Conservation (phyloP, 2,113 vertebrate genomes). For the Hippoglossus stenolepis region DNA sequence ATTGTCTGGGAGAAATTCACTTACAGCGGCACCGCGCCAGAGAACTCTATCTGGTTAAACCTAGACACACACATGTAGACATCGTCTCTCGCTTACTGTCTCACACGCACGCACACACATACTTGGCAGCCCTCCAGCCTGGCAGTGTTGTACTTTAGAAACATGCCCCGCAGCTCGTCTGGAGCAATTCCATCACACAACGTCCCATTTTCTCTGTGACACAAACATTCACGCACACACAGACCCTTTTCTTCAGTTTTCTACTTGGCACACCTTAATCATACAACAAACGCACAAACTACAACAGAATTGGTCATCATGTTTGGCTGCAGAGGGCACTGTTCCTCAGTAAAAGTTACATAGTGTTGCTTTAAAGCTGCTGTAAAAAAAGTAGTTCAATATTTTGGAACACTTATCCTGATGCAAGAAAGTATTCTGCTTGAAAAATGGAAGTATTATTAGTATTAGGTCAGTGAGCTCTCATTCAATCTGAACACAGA, state of each 20-base stretch:
- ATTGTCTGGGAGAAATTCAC: conserved; percentile 55
- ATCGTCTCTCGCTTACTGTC: conserved; percentile 21
- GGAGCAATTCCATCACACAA: conserved; percentile 44
- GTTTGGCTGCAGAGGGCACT: too few relatives aligned
- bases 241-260: background rate
- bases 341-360: too few relatives aligned
- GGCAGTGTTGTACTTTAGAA: conserved; percentile 52
- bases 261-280: too few relatives aligned
- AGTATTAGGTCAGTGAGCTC: background rate
- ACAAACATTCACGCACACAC: conserved; percentile 12
- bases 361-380: too few relatives aligned
- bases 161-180: conserved; percentile 62
- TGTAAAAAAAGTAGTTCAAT: too few relatives aligned
- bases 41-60: conserved; percentile 30
- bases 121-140: conserved; percentile 59
- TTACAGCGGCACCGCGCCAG: conserved; percentile 31
- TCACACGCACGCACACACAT: conserved; percentile 4
- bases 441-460: too few relatives aligned
- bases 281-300: too few relatives aligned
- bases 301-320: too few relatives aligned
- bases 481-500: background rate
- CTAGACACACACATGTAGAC: conserved; percentile 3
- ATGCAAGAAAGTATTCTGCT: too few relatives aligned
- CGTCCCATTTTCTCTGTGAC: conserved; percentile 35
- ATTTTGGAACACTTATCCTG: too few relatives aligned